These are phyloP conservation scores for Nannobrachium achirus DNA, from an alignment of 2,113 vertebrate species.

Conservation along the genomic window DNA sequence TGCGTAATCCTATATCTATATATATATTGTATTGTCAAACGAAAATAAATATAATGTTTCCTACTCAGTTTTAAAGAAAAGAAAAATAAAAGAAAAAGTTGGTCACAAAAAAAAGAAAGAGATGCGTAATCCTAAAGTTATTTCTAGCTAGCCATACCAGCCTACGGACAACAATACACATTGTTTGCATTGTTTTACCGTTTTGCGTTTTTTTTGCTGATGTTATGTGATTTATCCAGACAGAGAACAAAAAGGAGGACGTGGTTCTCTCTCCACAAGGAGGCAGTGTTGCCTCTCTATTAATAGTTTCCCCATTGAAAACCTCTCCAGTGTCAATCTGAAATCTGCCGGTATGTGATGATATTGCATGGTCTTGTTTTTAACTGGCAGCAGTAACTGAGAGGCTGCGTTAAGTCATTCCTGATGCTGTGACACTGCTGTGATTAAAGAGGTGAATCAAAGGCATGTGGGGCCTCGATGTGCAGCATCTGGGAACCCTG, in stretches of 20 bases:
- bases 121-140: too few species aligned
- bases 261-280: constrained; percentile 49
- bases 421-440: constrained; percentile 20
- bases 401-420: constrained; percentile 22
- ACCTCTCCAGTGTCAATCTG: not conserved
- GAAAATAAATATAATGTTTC: too few species aligned
- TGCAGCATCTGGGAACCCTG: constrained; percentile 32
- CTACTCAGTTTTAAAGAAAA: too few species aligned
- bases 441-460: constrained; percentile 37
- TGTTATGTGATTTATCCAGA: not conserved
- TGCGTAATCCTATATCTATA: too few species aligned
- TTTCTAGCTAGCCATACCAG: not conserved
- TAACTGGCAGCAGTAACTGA: constrained; percentile 15
- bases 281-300: constrained; percentile 51
- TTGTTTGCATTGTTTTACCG: too few species aligned
- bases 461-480: constrained; percentile 21
- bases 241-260: not conserved
- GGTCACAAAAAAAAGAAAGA: too few species aligned
- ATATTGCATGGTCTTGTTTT: constrained; percentile 12
- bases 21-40: too few species aligned
- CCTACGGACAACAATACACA: not conserved
- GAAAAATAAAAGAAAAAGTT: too few species aligned
- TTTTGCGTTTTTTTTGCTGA: not conserved
- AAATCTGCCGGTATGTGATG: not conserved
- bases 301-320: constrained; percentile 11